A percentile compares a stretch with the other conserved stretches of the same genome.
Conservation (phyloP, 1,140 invertebrate genomes). For the Penaeus chinensis region DNA sequence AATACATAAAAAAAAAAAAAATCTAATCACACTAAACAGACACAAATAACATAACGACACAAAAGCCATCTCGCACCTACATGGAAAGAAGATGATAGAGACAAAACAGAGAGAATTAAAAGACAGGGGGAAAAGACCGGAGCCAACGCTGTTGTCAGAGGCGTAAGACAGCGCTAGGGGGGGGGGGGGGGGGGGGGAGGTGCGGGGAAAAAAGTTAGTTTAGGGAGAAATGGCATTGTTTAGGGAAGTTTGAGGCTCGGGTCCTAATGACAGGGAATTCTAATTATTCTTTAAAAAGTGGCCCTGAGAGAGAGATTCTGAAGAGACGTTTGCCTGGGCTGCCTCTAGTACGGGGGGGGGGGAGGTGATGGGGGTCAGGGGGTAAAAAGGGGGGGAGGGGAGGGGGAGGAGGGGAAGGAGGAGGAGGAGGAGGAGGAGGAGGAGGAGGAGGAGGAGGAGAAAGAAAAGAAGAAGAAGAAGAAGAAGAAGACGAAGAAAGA, state of each 20-base stretch:
- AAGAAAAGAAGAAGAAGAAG: background rate
- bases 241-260: conserved; percentile 52
- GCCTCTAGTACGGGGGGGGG: background rate
- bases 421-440: background rate
- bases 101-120: background rate
- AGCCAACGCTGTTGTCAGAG: conserved; percentile 3
- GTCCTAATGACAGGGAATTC: conserved; percentile 55
- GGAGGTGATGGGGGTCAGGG: background rate
- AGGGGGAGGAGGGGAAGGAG: background rate
- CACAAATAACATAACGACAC: too few relatives aligned
- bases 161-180: background rate
- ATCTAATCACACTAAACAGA: too few relatives aligned
- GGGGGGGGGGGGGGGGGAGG: background rate
- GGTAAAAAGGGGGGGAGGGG: background rate
- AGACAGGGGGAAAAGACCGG: background rate
- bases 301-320: conserved; percentile 2
- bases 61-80: too few relatives aligned
- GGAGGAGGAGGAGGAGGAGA: background rate
- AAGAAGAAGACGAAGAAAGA: background rate
- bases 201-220: background rate
- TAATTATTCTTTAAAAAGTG: conserved; percentile 61
- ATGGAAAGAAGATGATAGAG: too few relatives aligned
- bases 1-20: too few relatives aligned
- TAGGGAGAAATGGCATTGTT: conserved; percentile 53
- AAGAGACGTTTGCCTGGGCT: background rate